Evolutionary conservation across 1,140 invertebrate species (phyloP).

Genomic region (Agraylea sexmaculata): DNA sequence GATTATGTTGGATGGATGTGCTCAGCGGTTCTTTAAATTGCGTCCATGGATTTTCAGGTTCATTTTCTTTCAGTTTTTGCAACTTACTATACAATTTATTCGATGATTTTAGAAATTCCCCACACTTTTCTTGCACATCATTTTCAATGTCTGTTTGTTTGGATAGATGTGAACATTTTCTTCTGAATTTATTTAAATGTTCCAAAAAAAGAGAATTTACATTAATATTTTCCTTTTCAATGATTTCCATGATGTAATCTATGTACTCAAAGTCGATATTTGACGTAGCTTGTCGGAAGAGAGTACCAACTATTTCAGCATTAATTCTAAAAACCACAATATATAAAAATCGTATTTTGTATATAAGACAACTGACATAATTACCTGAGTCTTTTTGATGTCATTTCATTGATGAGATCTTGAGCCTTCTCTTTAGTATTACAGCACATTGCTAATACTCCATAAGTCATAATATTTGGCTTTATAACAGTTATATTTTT

Average conservation of each 20-base stretch:
- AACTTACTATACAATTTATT: slow-evolving; percentile 41
- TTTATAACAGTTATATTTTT: slow-evolving; percentile 41
- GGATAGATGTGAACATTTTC: slow-evolving; percentile 29
- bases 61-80: slow-evolving; percentile 37
- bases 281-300: slow-evolving; percentile 49
- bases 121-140: slow-evolving; percentile 20
- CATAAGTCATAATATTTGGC: slow-evolving; percentile 74
- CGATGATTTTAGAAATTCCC: slow-evolving; percentile 31
- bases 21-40: slow-evolving; percentile 34
- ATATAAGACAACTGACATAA: slow-evolving; percentile 3
- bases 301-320: slow-evolving; percentile 54
- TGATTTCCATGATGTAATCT: slow-evolving; percentile 51
- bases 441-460: slow-evolving; percentile 70
- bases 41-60: slow-evolving; percentile 45
- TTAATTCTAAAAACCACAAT: slow-evolving; percentile 46
- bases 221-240: slow-evolving; percentile 45
- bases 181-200: slow-evolving; percentile 41
- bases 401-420: slow-evolving; percentile 57
- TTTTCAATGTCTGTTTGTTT: slow-evolving; percentile 11
- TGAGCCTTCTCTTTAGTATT: slow-evolving; percentile 43
- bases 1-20: slow-evolving; percentile 9
- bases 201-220: slow-evolving; percentile 45
- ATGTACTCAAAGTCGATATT: slow-evolving; percentile 51
- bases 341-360: slow-evolving; percentile 20
- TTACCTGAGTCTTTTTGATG: slow-evolving; percentile 49